Base-by-base conservation (phyloP, 2,113 vertebrate genomes). In the Taxidea taxus region DNA sequence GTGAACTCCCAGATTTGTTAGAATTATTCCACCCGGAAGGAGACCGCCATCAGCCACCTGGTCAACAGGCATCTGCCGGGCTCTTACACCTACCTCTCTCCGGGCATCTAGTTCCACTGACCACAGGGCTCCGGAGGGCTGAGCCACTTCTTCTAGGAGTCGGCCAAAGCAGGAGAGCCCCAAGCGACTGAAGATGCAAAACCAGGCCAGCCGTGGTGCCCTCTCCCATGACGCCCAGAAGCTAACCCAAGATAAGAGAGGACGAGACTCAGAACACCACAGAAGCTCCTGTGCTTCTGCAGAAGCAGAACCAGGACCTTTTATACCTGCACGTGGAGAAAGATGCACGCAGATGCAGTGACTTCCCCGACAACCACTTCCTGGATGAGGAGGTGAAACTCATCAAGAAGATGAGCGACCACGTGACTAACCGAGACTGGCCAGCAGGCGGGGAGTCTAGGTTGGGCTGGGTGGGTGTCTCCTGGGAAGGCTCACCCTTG, bases 231-330 rank as follows among this genome's bases (percentile, higher is more conserved):
- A 29, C 60, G 11, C 60, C 60, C 18, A 37, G 66, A 68, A n/a
- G 18, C 66, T n/a, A 18, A 70, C 34, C n/a, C 66, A 37, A 21
- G 4, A 21, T 8, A 34, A 66, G 21, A 34, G 7, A n/a, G n/a
- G 27, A 9, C 8, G 10, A 20, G 16, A 70, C 66, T n/a, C 66
- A 0, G 18, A 16, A 70, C 9, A 8, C 66, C 34, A n/a, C 1
- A 1, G 8, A 37, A 37, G 2, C 18, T 0, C 7, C 34, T 18
- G 18, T 2, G 1, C 0, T 27, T 13, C 12, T 7, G 23, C 2
- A 27, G 21, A 27, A 74, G 70, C 70, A 42, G 39, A 42, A 7
- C 70, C 39, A 74, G 23, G 39, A 39, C 68, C 70, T 74, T 42
- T 74, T 74, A 42, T 3, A 42, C 1, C 23, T 14, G 37, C 37